These are phyloP conservation scores for Polydrusus tereticollis DNA, from an alignment of 2,888 invertebrate genomes.

Conservation along the genomic window DNA sequence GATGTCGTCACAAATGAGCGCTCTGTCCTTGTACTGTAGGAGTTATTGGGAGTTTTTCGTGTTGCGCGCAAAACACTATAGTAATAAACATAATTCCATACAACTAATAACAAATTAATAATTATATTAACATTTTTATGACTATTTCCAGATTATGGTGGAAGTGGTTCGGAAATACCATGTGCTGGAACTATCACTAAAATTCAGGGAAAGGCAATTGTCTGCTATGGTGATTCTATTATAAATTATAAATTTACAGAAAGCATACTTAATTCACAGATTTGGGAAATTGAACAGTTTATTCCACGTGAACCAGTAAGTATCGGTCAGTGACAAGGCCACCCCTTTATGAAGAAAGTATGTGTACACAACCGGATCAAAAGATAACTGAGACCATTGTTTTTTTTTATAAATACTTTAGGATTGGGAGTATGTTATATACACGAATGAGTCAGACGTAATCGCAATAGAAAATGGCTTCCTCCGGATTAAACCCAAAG, in stretches of 20 bases:
- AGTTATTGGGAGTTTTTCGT: too few relatives aligned
- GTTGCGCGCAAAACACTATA: too few relatives aligned
- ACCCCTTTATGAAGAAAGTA: too few relatives aligned
- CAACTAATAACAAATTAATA: too few relatives aligned
- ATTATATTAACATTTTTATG: constrained; percentile 9
- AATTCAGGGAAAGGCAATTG: neutral
- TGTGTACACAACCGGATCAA: too few relatives aligned
- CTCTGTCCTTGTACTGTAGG: too few relatives aligned
- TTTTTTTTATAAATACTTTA: too few relatives aligned
- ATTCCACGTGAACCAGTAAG: constrained; percentile 68
- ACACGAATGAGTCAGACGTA: constrained; percentile 63
- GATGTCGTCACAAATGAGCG: too few relatives aligned
- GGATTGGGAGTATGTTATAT: constrained; percentile 69
- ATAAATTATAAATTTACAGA: constrained; percentile 75
- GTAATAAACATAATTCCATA: too few relatives aligned
- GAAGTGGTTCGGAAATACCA: constrained; percentile 57
- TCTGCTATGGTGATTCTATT: constrained; percentile 28
- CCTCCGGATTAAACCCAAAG: constrained; percentile 63
- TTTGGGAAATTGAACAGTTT: constrained; percentile 73
- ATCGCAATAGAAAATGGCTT: constrained; percentile 58
- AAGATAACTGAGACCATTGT: too few relatives aligned
- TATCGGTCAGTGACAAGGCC: too few relatives aligned
- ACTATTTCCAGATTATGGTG: neutral
- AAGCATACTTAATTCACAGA: constrained; percentile 50
- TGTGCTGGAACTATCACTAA: neutral